phyloP scores from a whole-genome alignment of 2,113 vertebrate species.

The Corythornis madagascariensis region DNA sequence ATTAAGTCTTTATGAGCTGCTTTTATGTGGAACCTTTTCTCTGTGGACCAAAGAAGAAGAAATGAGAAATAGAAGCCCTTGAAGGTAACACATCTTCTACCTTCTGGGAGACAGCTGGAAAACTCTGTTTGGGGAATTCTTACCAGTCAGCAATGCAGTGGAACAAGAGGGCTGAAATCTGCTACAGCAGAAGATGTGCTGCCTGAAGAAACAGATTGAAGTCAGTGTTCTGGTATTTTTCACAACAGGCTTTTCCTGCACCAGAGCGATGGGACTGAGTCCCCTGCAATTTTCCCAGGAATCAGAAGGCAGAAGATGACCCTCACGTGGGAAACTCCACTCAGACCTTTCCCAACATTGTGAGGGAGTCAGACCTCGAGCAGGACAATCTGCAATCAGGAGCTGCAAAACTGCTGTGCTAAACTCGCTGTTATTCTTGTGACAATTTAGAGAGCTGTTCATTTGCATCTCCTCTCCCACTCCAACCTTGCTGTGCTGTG shows the following conservation, averaged over 20 bases:
- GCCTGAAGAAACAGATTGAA: background rate
- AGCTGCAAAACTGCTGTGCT: background rate
- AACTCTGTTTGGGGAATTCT: background rate
- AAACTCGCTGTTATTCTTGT: background rate
- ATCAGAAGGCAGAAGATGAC: background rate
- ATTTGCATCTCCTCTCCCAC: background rate
- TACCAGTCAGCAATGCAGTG: background rate
- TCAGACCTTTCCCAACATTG: background rate
- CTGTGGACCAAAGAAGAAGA: constrained; percentile 13
- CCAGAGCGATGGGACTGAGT: background rate
- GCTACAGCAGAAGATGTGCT: background rate
- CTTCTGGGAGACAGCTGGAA: constrained; percentile 7
- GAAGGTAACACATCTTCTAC: constrained; percentile 11
- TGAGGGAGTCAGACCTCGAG: background rate
- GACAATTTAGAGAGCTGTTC: background rate
- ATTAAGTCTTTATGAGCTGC: constrained; percentile 20
- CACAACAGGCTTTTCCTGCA: background rate
- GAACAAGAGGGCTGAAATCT: background rate
- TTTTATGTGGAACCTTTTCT: constrained; percentile 35
- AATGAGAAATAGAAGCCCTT: constrained; percentile 5
- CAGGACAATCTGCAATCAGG: background rate
- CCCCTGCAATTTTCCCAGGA: background rate
- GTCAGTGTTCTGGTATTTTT: background rate
- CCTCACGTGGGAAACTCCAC: rapidly evolving
- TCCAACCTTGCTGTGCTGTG: background rate